Evolutionary conservation across 1,140 invertebrate genomes (phyloP).

Genomic region (Drosophila nebulosa): DNA sequence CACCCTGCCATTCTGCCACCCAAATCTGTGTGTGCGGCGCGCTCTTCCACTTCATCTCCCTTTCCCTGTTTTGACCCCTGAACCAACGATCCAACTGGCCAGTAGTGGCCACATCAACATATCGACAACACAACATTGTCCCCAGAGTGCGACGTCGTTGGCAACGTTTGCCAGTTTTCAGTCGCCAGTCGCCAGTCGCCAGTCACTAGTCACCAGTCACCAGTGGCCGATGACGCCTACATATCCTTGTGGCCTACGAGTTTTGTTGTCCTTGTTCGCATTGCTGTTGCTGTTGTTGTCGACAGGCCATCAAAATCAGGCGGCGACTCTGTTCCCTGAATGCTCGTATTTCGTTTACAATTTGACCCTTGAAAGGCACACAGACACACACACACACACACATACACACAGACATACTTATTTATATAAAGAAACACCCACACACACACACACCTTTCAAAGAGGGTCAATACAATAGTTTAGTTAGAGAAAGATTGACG

Average conservation of each 20-base stretch:
- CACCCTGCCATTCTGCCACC: background rate
- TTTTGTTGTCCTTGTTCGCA: constrained; percentile 22
- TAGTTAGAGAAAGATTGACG: too few species aligned
- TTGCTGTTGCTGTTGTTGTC: constrained; percentile 20
- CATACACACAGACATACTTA: background rate
- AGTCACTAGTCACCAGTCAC: constrained; percentile 27
- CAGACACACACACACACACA: constrained; percentile 12
- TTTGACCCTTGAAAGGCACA: constrained; percentile 68
- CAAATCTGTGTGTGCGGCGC: too few species aligned
- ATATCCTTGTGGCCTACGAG: constrained; percentile 51
- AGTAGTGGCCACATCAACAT: constrained; percentile 50
- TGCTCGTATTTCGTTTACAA: constrained; percentile 71
- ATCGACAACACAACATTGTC: constrained; percentile 71
- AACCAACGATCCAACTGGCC: constrained; percentile 26
- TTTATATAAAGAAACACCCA: background rate
- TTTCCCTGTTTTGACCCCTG: background rate
- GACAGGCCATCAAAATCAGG: constrained; percentile 69
- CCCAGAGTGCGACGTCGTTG: constrained; percentile 40
- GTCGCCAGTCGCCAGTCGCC: background rate
- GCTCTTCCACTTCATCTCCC: background rate
- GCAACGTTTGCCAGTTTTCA: constrained; percentile 25
- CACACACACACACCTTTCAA: background rate
- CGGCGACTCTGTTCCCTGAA: constrained; percentile 47
- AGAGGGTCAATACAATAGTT: background rate
- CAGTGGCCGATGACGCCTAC: constrained; percentile 52